phyloP scores from a whole-genome alignment of 2,888 invertebrate species.

The Chesias legatella region DNA sequence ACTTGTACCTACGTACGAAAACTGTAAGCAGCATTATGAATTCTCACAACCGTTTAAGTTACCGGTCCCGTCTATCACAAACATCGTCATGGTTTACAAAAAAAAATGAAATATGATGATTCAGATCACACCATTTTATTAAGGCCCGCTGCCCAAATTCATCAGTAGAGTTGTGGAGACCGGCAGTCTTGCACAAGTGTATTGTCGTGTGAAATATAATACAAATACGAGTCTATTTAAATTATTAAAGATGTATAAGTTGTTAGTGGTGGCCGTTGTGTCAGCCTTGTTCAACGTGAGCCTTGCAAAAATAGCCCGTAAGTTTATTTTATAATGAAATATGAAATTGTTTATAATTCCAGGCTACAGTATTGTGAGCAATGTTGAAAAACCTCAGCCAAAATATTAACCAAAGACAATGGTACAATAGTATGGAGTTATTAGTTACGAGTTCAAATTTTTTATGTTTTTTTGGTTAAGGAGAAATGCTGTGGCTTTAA shows the following conservation, averaged over 20 bases:
- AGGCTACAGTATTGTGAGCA: no score
- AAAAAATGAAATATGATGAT: conserved; percentile 8
- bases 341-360: no score
- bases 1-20: no score
- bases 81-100: neutral
- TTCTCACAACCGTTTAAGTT: neutral
- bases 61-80: neutral
- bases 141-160: conserved; percentile 8
- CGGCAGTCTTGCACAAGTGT: conserved; percentile 27
- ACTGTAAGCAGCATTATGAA: neutral
- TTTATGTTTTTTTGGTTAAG: no score
- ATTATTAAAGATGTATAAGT: conserved; percentile 29
- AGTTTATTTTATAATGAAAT: no score
- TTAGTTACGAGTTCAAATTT: no score
- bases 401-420: no score
- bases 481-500: no score
- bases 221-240: conserved; percentile 2
- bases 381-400: no score
- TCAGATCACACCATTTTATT: conserved; percentile 13
- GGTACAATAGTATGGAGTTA: no score
- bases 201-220: conserved; percentile 1
- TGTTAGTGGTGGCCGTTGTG: conserved; percentile 20
- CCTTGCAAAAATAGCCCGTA: conserved; percentile 35
- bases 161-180: conserved; percentile 34
- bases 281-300: conserved; percentile 24